A percentile compares a stretch with the other conserved stretches of the same genome.
phyloP scores from a whole-genome alignment of 2,888 invertebrate species.

The Scaeva pyrastri region DNA sequence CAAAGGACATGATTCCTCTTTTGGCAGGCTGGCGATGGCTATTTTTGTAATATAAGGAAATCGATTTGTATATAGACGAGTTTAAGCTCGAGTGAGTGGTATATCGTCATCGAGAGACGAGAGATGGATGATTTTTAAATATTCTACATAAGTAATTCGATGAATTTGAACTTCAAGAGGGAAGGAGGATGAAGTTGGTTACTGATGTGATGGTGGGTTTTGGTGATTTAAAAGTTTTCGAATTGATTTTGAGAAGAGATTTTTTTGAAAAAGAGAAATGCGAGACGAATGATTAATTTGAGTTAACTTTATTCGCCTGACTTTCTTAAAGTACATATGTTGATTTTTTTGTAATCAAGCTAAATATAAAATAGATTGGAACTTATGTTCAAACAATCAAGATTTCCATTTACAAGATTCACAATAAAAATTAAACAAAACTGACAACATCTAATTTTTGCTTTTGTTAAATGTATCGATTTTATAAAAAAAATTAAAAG shows the following conservation, averaged over 20 bases:
- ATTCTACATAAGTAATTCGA: constrained; percentile 1
- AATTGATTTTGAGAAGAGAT: background rate
- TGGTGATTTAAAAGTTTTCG: constrained; percentile 2
- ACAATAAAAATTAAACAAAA: too few relatives aligned
- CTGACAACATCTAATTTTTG: too few relatives aligned
- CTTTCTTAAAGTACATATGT: too few relatives aligned
- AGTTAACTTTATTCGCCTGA: too few relatives aligned
- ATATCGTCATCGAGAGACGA: too few relatives aligned
- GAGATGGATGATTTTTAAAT: constrained; percentile 8
- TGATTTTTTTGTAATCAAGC: too few relatives aligned
- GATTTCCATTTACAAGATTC: too few relatives aligned
- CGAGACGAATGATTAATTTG: background rate
- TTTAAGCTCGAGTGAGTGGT: background rate
- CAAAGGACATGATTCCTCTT: background rate
- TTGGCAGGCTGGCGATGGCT: constrained; percentile 20
- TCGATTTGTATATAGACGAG: constrained; percentile 22
- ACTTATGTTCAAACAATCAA: too few relatives aligned
- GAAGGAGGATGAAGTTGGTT: background rate
- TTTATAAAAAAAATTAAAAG: too few relatives aligned
- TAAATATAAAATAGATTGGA: too few relatives aligned
- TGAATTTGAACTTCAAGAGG: background rate
- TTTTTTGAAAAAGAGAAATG: background rate
- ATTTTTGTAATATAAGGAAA: constrained; percentile 5
- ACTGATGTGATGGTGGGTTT: background rate
- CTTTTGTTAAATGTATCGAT: too few relatives aligned